Evolutionary conservation across 2,888 invertebrate species (phyloP).

Genomic region (Mimachlamys varia): DNA sequence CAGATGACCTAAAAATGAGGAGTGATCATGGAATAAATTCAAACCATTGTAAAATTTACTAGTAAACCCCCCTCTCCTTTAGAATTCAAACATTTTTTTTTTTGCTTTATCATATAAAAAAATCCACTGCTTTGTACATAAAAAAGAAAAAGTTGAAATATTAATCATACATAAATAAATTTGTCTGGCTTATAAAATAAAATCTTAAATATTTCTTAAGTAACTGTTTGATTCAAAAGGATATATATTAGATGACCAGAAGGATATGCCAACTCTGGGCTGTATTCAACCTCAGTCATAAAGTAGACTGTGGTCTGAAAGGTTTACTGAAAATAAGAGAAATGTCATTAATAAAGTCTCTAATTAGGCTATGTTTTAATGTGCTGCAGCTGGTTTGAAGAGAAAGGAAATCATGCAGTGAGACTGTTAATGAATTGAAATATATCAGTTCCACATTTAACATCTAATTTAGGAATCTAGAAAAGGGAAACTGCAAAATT

Average conservation of each 20-base stretch:
- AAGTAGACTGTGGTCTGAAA: constrained; percentile 18
- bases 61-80: too few relatives aligned
- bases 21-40: too few relatives aligned
- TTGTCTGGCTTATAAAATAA: not conserved
- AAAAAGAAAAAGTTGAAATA: too few relatives aligned
- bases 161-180: too few relatives aligned
- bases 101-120: too few relatives aligned
- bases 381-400: not conserved
- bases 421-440: not conserved
- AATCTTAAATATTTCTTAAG: not conserved
- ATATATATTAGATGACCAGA: constrained; percentile 7
- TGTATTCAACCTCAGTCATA: constrained; percentile 20
- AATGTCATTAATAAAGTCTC: not conserved
- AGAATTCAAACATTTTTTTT: too few relatives aligned
- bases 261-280: constrained; percentile 24
- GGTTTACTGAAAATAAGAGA: constrained; percentile 47
- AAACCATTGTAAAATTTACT: too few relatives aligned
- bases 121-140: too few relatives aligned
- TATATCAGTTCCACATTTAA: not conserved
- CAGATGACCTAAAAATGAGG: too few relatives aligned
- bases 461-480: not conserved
- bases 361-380: not conserved
- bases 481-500: not conserved
- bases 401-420: not conserved
- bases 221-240: not conserved